Conservation (phyloP, 2,888 invertebrate species). For the Erebia aethiops region DNA sequence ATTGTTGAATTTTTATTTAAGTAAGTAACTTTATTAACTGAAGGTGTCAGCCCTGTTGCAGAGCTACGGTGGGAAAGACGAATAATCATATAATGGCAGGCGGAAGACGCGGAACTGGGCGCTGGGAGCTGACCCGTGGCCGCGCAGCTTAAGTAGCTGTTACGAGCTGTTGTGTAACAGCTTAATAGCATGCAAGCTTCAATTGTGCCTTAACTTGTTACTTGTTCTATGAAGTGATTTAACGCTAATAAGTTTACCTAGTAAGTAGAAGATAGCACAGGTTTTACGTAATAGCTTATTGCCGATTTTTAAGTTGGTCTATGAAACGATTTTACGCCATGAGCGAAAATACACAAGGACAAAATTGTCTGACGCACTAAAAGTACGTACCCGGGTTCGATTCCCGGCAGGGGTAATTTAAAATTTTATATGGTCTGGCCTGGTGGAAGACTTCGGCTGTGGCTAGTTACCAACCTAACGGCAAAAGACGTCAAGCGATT, state of each 20-base stretch:
- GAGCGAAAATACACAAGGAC: too few relatives aligned
- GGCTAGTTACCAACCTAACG: too few relatives aligned
- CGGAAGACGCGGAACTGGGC: conserved; percentile 30
- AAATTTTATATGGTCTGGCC: too few relatives aligned
- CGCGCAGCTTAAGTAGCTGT: conserved; percentile 21
- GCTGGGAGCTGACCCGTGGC: conserved; percentile 28
- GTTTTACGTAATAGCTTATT: not conserved
- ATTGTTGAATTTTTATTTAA: too few relatives aligned
- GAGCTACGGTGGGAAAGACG: conserved; percentile 20
- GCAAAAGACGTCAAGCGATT: too few relatives aligned
- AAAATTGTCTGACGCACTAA: too few relatives aligned
- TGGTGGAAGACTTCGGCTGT: too few relatives aligned
- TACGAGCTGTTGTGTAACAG: conserved; percentile 8
- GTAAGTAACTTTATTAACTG: not conserved
- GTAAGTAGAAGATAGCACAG: not conserved
- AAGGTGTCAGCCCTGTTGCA: conserved; percentile 16
- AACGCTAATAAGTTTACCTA: not conserved
- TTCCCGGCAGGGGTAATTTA: too few relatives aligned
- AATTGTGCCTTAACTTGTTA: conserved; percentile 2
- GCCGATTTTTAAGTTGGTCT: too few relatives aligned
- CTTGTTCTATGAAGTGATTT: conserved; percentile 3
- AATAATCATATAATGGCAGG: conserved; percentile 19
- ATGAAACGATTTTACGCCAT: too few relatives aligned
- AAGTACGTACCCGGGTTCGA: too few relatives aligned
- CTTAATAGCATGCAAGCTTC: conserved; percentile 10